Evolutionary conservation across 2,888 invertebrate genomes (phyloP), one percentile per base, ranked within the genome.

Genomic region (Tetrapedia diversipes): DNA sequence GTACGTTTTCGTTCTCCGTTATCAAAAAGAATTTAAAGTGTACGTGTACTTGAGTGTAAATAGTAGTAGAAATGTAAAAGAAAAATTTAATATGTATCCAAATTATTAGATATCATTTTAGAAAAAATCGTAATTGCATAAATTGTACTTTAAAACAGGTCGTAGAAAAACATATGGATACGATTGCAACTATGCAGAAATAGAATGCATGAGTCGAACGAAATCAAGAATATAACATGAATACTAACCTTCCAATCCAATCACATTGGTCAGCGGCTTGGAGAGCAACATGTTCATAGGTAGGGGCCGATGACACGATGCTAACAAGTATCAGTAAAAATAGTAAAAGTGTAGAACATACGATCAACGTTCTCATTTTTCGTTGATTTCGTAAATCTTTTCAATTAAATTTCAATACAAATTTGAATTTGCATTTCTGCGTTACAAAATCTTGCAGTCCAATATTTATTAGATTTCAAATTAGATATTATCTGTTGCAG

Each of bases 241-340:
- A 73, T 76, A 91, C 90, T 83, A 84, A 91, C 91, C 91, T 91
- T 87, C 91, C 91, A 80, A 87, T 90, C 91, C 91, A 91, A 77
- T 91, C 91, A 84, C 91, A 91, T 83, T 91, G 91, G 80, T 91
- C 91, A 24, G 88, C 91, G 39, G 86, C 81, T 59, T 74, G 61
- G 19, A 80, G 65, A 24, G 71, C 68, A 47, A 61, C 68, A 45
- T 80, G 84, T 34, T 83, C 82, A 39, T 78, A 76, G 34, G 73
- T 57, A 56, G 70, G 69, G 61, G 53, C 53, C 56, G 71, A 63
- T 49, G 70, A 70, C 64, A 56, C 76, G 49, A 57, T 43, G 64
- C 22, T 22, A 63, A 61, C 22, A 41, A 57, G 34, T 45, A 56
- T 16, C 63, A 59, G 56, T 29, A 65, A 45, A 24, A 43, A 61